Evolutionary conservation across 2,113 vertebrate species (phyloP).

Genomic region (Pheucticus melanocephalus): DNA sequence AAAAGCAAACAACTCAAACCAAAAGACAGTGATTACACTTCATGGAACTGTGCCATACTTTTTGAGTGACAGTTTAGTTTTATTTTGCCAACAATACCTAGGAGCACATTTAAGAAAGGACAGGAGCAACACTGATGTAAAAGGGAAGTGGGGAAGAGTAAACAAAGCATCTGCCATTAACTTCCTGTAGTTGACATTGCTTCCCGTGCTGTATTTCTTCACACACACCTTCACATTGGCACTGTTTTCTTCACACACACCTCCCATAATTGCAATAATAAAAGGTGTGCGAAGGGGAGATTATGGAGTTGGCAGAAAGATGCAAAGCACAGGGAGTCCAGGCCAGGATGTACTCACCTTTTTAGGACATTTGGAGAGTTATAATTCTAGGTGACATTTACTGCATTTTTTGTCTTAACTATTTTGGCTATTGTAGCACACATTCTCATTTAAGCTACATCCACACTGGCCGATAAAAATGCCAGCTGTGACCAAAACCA

Average conservation of each 20-base stretch:
- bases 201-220: background rate
- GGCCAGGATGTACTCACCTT: background rate
- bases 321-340: background rate
- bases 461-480: background rate
- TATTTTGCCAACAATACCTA: background rate
- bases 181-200: background rate
- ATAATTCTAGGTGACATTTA: background rate
- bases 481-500: background rate
- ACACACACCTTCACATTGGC: background rate
- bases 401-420: constrained; percentile 4
- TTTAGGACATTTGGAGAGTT: background rate
- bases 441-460: background rate
- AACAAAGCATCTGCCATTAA: background rate
- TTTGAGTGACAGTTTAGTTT: background rate
- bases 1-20: background rate
- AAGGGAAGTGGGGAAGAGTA: background rate
- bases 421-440: background rate
- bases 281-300: background rate
- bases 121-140: background rate
- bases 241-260: background rate
- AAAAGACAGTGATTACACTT: background rate
- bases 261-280: background rate
- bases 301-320: background rate
- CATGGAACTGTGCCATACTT: background rate
- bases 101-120: background rate